Base-by-base conservation (phyloP, 2,113 vertebrate species). In the Stomatorhinus ivindoensis region DNA sequence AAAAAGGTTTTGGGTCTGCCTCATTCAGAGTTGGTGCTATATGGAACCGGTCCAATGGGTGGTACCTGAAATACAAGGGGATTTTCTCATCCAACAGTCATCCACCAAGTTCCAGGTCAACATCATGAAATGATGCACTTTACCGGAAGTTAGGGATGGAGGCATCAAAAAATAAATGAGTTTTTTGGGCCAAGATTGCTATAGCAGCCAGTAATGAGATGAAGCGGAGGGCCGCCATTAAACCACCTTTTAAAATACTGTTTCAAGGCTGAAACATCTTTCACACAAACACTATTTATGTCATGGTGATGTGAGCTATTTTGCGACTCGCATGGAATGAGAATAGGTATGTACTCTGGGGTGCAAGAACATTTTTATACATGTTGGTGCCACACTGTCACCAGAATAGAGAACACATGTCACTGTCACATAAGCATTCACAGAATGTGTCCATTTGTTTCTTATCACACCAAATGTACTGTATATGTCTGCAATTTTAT, bases 21-120 rank as follows among this genome's bases (percentile, higher is more conserved):
- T 55, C 48, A 42, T 27, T 61, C 31, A 39, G 13, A 24, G 50
- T 61, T 47, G 42, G 24, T 87, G 84, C 31, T 82, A 61, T 58
- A 87, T 88, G 47, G 39, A 73, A 90, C 65, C 58, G 1, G 13
- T 90, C 50, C 31, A 87, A 46, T 53, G 46, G 69, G 73, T 89
- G 89, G 82, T 83, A 15, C 17, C 39, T 50, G 83, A 89, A 90
- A 88, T 91, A 61, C 42, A 50, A 69, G 87, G 58, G 39, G 50
- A 87, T 91, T 89, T 89, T n/a, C n/a, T 27, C 19, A 90, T 85
- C 85, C n/a, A 15, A 27, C 10, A 47, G 55, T 6, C 35, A 50
- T 85, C 84, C 82, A 89, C 83, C 89, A 84, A 90, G 84, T 86
- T 31, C 82, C 82, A 87, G 48, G 48, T 31, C 50, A 53, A 11